Conservation (phyloP, 2,888 invertebrate genomes). For the Exephanes ischioxanthus region DNA sequence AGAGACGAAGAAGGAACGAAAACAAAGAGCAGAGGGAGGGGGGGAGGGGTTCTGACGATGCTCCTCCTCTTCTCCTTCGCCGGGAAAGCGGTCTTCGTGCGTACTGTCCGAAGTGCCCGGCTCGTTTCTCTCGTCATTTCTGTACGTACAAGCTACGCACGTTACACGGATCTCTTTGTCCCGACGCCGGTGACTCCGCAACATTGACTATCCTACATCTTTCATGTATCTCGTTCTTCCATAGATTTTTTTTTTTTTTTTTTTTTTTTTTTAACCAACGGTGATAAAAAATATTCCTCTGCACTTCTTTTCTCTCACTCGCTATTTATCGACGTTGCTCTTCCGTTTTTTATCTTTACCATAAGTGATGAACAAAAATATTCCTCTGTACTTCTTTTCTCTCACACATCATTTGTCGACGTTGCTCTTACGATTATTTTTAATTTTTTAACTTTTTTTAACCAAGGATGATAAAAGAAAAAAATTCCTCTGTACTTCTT, state of each 20-base stretch:
- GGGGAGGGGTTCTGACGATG: neutral
- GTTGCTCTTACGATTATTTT: neutral
- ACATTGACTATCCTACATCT: constrained; percentile 25
- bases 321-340: constrained; percentile 55
- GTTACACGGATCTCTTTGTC: constrained; percentile 50
- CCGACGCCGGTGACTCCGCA: constrained; percentile 30
- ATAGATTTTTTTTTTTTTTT: constrained; percentile 7
- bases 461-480: no score
- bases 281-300: no score
- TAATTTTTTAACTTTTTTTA: neutral
- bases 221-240: constrained; percentile 23
- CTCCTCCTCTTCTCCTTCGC: constrained; percentile 8
- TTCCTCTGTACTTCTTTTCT: neutral
- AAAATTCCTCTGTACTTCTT: no score
- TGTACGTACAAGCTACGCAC: constrained; percentile 12
- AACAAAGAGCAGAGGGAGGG: neutral
- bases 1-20: constrained; percentile 31
- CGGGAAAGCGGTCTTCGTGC: constrained; percentile 61
- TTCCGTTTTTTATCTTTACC: no score
- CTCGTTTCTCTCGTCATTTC: constrained; percentile 32
- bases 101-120: constrained; percentile 42
- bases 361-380: no score
- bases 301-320: neutral
- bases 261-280: constrained; percentile 2
- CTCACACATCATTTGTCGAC: constrained; percentile 54